A percentile compares a stretch with the other conserved stretches of the same genome.
Conservation (phyloP, 1,140 invertebrate genomes). For the Uloborus diversus region DNA sequence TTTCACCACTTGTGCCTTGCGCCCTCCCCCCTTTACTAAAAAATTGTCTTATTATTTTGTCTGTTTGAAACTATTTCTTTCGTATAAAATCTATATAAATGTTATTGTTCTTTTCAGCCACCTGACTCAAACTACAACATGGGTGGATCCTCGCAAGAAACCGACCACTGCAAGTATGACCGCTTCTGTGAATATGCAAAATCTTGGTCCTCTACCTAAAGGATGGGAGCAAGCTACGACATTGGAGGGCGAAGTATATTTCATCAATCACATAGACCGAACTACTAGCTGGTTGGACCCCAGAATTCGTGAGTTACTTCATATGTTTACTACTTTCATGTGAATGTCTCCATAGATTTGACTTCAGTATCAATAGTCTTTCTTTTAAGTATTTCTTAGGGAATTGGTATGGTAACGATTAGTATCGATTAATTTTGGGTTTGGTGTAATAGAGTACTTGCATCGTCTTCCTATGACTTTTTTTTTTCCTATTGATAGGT, state of each 20-base stretch:
- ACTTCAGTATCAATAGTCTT: too few species aligned
- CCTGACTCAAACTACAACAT: slow-evolving; percentile 90
- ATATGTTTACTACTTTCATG: background rate
- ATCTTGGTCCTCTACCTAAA: slow-evolving; percentile 84
- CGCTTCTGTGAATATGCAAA: slow-evolving; percentile 48
- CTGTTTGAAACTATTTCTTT: too few species aligned
- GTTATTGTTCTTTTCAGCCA: slow-evolving; percentile 73
- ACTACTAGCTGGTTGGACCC: slow-evolving; percentile 95
- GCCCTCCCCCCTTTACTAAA: too few species aligned
- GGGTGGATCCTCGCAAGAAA: slow-evolving; percentile 94
- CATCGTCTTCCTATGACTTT: too few species aligned
- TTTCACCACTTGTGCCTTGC: too few species aligned
- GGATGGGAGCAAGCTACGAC: slow-evolving; percentile 96
- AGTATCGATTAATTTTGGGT: too few species aligned
- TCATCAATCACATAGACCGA: slow-evolving; percentile 93
- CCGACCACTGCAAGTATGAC: slow-evolving; percentile 68
- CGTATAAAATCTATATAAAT: background rate
- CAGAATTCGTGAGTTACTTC: slow-evolving; percentile 44
- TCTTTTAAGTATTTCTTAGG: too few species aligned
- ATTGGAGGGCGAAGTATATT: slow-evolving; percentile 92
- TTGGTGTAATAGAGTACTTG: too few species aligned
- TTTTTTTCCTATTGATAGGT: too few species aligned
- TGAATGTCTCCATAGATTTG: too few species aligned
- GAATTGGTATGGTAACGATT: too few species aligned
- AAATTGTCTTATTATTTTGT: too few species aligned